Evolutionary conservation across 1,140 invertebrate genomes (phyloP).

Genomic region (Spodoptera frugiperda): DNA sequence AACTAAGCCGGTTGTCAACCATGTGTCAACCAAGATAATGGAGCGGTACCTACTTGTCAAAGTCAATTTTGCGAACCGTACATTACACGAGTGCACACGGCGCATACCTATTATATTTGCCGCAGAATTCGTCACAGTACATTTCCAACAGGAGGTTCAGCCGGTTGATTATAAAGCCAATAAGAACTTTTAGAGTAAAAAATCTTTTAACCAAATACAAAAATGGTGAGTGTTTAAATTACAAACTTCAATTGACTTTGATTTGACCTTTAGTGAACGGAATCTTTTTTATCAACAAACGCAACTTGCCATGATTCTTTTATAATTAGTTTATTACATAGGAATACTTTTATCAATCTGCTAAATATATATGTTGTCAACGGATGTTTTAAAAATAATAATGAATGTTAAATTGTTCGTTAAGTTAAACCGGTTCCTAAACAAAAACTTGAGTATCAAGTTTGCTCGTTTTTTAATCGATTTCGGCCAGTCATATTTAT

Average conservation of each 20-base stretch:
- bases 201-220: conserved; percentile 14
- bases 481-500: too few relatives aligned
- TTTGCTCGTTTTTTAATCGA: too few relatives aligned
- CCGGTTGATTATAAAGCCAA: neutral
- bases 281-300: conserved; percentile 17
- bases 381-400: too few relatives aligned
- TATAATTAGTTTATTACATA: too few relatives aligned
- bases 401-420: too few relatives aligned
- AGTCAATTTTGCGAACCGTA: neutral
- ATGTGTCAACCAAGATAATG: neutral
- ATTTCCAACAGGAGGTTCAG: conserved; percentile 18
- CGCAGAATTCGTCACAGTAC: conserved; percentile 20
- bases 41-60: neutral
- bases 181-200: neutral
- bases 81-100: conserved; percentile 20
- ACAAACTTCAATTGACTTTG: conserved; percentile 68
- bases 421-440: too few relatives aligned
- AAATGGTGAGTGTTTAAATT: conserved; percentile 61
- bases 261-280: conserved; percentile 65
- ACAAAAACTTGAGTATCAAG: too few relatives aligned
- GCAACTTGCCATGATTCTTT: neutral
- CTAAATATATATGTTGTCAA: too few relatives aligned
- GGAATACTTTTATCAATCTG: too few relatives aligned
- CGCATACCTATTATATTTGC: conserved; percentile 6
- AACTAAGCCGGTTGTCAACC: neutral